Evolutionary conservation across 2,797 vertebrate species (phyloP).

Genomic region (Erpetoichthys calabaricus): DNA sequence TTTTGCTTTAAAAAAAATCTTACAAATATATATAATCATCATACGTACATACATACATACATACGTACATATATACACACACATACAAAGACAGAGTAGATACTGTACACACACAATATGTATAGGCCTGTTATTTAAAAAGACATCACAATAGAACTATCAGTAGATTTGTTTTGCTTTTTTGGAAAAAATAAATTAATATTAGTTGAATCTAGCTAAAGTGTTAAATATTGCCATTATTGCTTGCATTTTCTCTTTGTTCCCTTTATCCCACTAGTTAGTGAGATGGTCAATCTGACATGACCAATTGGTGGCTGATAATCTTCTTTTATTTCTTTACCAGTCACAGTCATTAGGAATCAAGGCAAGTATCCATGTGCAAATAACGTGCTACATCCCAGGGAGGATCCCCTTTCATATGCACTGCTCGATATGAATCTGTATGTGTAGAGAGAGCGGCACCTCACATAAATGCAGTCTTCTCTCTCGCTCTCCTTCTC

Average conservation of each 20-base stretch:
- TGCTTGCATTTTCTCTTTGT: conserved; percentile 26
- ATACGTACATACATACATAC: too few species aligned
- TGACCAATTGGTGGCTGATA: conserved; percentile 2
- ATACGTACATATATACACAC: too few species aligned
- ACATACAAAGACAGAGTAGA: too few species aligned
- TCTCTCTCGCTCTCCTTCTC: not conserved
- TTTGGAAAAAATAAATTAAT: conserved; percentile 86
- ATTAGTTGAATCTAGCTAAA: conserved; percentile 73
- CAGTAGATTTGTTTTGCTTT: conserved; percentile 61
- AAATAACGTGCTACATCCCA: too few species aligned
- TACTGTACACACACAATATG: too few species aligned
- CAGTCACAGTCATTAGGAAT: too few species aligned
- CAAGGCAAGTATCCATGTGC: too few species aligned
- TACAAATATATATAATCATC: too few species aligned
- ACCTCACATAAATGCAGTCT: conserved; percentile 5
- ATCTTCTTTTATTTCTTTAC: too few species aligned
- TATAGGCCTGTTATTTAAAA: too few species aligned
- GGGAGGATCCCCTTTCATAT: too few species aligned
- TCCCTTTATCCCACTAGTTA: not conserved
- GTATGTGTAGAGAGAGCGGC: conserved; percentile 14
- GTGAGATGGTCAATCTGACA: conserved; percentile 4
- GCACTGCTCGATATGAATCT: conserved; percentile 1
- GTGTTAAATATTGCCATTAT: conserved; percentile 82
- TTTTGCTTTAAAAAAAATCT: too few species aligned
- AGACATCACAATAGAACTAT: conserved; percentile 30